phyloP scores from a whole-genome alignment of 2,888 invertebrate species.

The Troides helena region DNA sequence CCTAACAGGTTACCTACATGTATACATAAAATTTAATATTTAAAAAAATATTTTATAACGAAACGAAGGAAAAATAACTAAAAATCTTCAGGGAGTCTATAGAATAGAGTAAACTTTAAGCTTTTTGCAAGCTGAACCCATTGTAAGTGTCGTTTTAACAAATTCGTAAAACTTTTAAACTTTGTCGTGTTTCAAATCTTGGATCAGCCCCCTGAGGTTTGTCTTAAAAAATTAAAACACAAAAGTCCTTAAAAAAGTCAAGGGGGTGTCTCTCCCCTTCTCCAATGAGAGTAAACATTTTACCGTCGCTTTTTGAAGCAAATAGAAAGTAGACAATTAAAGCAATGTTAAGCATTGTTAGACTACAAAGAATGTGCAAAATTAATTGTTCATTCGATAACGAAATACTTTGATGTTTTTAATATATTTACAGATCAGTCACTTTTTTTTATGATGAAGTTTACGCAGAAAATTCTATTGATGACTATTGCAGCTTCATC shows the following conservation, averaged over 20 bases:
- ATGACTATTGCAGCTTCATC: too few relatives aligned
- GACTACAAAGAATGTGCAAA: neutral
- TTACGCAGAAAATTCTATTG: too few relatives aligned
- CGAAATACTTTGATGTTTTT: too few relatives aligned
- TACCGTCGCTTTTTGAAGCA: constrained; percentile 61
- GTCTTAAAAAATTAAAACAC: constrained; percentile 74
- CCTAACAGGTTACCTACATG: too few relatives aligned
- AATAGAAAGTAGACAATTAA: neutral
- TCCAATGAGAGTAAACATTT: constrained; percentile 72
- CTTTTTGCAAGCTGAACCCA: constrained; percentile 71
- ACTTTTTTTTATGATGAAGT: too few relatives aligned
- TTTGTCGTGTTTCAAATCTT: constrained; percentile 68
- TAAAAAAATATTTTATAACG: too few relatives aligned
- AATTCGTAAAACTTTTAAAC: constrained; percentile 68
- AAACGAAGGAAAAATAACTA: neutral
- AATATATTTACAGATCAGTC: too few relatives aligned
- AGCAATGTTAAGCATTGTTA: neutral
- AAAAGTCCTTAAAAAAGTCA: constrained; percentile 64
- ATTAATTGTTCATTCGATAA: neutral
- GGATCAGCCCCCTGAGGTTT: constrained; percentile 69
- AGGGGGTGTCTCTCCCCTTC: constrained; percentile 66
- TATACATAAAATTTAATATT: too few relatives aligned
- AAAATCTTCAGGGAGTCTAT: constrained; percentile 42
- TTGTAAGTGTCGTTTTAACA: constrained; percentile 76
- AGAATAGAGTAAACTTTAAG: constrained; percentile 68